Percentiles rank a stretch among this genome's conserved stretches.
These are phyloP conservation scores for Anticlea derivata DNA, from an alignment of 2,888 invertebrate species.

Conservation along the genomic window DNA sequence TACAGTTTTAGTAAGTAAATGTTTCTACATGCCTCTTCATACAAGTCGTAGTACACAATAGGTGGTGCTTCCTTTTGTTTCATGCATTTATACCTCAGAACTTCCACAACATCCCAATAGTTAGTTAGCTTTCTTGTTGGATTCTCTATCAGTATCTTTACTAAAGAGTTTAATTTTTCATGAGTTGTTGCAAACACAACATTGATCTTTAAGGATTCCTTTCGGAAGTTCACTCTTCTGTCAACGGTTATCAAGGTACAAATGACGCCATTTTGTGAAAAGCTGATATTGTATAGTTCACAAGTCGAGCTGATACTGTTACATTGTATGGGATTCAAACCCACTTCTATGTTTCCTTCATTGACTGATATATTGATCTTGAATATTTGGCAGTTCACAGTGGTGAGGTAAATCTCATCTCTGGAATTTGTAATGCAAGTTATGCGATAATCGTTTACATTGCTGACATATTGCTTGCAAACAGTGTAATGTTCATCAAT, in stretches of 20 bases:
- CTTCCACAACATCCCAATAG: conserved; percentile 65
- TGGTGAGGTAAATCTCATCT: conserved; percentile 49
- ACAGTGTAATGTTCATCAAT: conserved; percentile 51
- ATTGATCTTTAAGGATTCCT: conserved; percentile 52
- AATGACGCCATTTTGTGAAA: conserved; percentile 55
- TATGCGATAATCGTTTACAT: conserved; percentile 67
- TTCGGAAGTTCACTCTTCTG: conserved; percentile 54
- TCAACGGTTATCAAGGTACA: conserved; percentile 52
- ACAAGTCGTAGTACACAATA: conserved; percentile 50
- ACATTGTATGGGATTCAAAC: conserved; percentile 37
- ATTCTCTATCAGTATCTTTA: conserved; percentile 53
- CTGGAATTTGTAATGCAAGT: conserved; percentile 47
- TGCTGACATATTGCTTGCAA: conserved; percentile 51
- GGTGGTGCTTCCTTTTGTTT: conserved; percentile 58
- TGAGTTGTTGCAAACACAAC: conserved; percentile 50
- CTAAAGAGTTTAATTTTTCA: conserved; percentile 41
- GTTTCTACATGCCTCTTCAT: conserved; percentile 47
- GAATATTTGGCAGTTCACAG: conserved; percentile 58
- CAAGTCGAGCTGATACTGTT: conserved; percentile 50
- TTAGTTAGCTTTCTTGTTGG: conserved; percentile 53
- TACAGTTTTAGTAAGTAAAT: conserved; percentile 65
- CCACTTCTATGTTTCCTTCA: conserved; percentile 8
- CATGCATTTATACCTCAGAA: conserved; percentile 56
- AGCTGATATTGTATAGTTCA: conserved; percentile 53
- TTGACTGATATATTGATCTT: conserved; percentile 45